These are phyloP conservation scores for Heliconius aoede DNA, from an alignment of 2,888 invertebrate genomes.

Conservation along the genomic window DNA sequence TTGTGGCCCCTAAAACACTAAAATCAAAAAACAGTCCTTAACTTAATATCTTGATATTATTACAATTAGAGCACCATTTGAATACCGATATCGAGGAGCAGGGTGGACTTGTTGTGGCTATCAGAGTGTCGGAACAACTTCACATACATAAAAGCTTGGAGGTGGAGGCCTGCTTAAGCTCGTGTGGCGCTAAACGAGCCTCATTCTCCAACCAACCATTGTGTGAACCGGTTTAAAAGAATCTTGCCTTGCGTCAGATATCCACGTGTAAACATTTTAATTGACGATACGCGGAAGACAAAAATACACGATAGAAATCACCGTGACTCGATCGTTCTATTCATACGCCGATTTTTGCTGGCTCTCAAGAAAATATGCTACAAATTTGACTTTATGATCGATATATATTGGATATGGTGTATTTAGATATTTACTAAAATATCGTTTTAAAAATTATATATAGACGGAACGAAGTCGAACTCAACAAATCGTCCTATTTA, in stretches of 20 bases:
- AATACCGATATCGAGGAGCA: constrained; percentile 25
- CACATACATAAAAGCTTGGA: constrained; percentile 30
- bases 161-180: constrained; percentile 61
- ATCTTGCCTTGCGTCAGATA: constrained; percentile 76
- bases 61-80: constrained; percentile 9
- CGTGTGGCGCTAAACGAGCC: constrained; percentile 71
- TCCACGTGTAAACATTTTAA: constrained; percentile 81
- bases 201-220: constrained; percentile 73
- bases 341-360: constrained; percentile 53
- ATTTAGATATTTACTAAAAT: background rate
- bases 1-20: too few species aligned
- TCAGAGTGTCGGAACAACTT: constrained; percentile 38
- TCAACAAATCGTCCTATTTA: too few species aligned
- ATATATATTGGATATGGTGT: constrained; percentile 19
- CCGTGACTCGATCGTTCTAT: constrained; percentile 60
- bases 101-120: constrained; percentile 36
- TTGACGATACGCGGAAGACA: constrained; percentile 80
- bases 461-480: background rate
- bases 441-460: background rate
- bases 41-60: background rate
- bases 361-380: constrained; percentile 42
- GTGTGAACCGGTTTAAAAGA: constrained; percentile 73
- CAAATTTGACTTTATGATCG: constrained; percentile 31
- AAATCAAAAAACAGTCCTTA: background rate
- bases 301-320: constrained; percentile 68